Percentiles rank a stretch among this genome's conserved stretches.
Evolutionary conservation across 2,113 vertebrate genomes (phyloP).

Genomic region (Nematolebias whitei): DNA sequence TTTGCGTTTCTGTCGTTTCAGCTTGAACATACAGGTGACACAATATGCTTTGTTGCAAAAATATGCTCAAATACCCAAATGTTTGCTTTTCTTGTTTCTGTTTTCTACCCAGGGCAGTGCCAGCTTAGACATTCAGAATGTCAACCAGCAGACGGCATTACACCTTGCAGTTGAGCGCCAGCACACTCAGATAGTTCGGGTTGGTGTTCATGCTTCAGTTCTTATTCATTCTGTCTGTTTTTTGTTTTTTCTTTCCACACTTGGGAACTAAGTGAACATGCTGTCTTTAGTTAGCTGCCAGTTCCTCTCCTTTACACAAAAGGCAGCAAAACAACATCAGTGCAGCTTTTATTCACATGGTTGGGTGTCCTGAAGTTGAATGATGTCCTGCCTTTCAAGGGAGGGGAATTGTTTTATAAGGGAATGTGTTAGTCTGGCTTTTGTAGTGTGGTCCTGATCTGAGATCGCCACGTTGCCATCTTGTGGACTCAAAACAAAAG

Average conservation of each 20-base stretch:
- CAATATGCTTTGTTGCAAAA: conserved; percentile 4
- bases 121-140: conserved; percentile 98
- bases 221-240: conserved; percentile 9
- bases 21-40: not conserved
- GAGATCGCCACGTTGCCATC: conserved; percentile 76
- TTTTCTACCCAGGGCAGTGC: conserved; percentile 86
- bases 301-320: conserved; percentile 23
- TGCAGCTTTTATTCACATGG: conserved; percentile 53
- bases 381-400: conserved; percentile 55
- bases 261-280: conserved; percentile 21
- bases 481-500: conserved; percentile 72
- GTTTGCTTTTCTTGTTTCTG: conserved; percentile 11
- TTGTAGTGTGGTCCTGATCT: conserved; percentile 38
- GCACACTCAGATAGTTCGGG: conserved; percentile 98
- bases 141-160: conserved; percentile 96
- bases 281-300: conserved; percentile 35
- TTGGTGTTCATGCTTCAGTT: conserved; percentile 65
- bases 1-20: conserved; percentile 3
- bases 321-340: conserved; percentile 20
- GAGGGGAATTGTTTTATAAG: conserved; percentile 50
- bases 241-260: conserved; percentile 2
- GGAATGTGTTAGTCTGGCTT: conserved; percentile 32
- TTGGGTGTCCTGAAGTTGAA: conserved; percentile 67
- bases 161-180: conserved; percentile 97
- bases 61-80: conserved; percentile 3